phyloP scores from a whole-genome alignment of 2,888 invertebrate genomes.

The Venustoraphidia nigricollis region DNA sequence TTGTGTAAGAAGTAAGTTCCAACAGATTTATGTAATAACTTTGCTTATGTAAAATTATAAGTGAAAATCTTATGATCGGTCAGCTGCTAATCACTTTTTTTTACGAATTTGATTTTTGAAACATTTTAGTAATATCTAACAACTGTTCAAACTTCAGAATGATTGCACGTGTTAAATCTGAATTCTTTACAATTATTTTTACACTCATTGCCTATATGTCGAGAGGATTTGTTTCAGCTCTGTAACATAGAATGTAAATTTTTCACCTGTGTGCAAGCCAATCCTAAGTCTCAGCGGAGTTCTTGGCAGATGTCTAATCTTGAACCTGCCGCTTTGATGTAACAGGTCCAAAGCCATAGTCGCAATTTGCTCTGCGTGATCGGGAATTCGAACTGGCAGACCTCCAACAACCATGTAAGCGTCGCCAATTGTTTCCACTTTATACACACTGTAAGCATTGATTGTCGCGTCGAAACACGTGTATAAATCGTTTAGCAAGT shows the following conservation, averaged over 20 bases:
- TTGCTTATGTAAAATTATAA: no score
- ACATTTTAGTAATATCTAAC: no score
- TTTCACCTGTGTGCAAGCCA: constrained; percentile 68
- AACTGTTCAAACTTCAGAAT: no score
- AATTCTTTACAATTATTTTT: no score
- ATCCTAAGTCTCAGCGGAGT: constrained; percentile 73
- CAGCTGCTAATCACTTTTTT: no score
- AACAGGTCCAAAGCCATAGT: constrained; percentile 86
- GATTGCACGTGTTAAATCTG: no score
- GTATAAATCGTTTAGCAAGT: constrained; percentile 82
- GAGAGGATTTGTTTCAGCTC: no score
- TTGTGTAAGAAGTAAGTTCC: neutral
- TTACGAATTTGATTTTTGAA: no score
- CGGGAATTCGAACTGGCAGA: constrained; percentile 58
- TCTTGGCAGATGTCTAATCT: constrained; percentile 73
- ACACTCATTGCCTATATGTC: no score
- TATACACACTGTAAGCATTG: constrained; percentile 79
- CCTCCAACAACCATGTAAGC: constrained; percentile 93
- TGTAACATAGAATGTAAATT: neutral
- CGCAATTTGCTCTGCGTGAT: constrained; percentile 78
- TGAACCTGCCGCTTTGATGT: constrained; percentile 78
- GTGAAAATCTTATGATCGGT: no score
- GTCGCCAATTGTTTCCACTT: constrained; percentile 91
- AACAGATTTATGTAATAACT: no score
- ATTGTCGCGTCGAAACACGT: constrained; percentile 89